Evolutionary conservation across 2,797 vertebrate genomes (phyloP), one percentile per base, ranked within the genome.

Genomic region (Loriculus beryllinus): DNA sequence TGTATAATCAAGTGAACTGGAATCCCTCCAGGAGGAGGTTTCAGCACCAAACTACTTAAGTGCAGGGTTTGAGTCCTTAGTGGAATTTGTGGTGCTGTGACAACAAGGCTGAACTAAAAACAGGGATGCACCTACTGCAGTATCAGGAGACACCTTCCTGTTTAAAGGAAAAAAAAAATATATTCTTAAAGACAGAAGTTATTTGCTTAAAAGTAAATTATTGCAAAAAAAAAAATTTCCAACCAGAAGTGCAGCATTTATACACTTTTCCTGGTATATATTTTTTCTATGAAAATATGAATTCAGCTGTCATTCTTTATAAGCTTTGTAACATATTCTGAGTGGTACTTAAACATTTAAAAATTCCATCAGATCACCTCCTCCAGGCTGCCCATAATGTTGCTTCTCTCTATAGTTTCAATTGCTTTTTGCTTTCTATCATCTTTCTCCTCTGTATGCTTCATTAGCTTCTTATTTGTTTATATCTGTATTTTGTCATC

Each of bases 391-490:
- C 48, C 52, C 14, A 20, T 77, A 74, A 69, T 33, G 16, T 42
- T 71, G 35, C 37, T 92, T 86, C 71, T 85, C 71, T 60, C 56
- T 70, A 17, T 88, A 82, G 22, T 77, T 91, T 94, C 29, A 80
- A 29, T 81, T 87, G 49, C 33, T 77, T 86, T 88, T 93, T 3
- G 1, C 56, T 90, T 90, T 80, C 51, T 91, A 70, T 85, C 83
- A 39, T 25, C 45, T 93, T 96, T 88, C 48, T 71, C 20, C 15
- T 94, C 81, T 42, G 43, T 65, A 84, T 85, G 68, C 57, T 91
- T 95, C 84, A n/a, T 35, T 92, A 57, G 60, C 33, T 93, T 69
- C 42, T 76, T 79, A 25, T 19, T 85, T 94, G 68, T 90, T 93
- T 91, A 42, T 70, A 67, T 64, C 69, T 83, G 20, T 23, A 12